Evolutionary conservation across 2,888 invertebrate species (phyloP).

Genomic region (Drosophila mettleri): DNA sequence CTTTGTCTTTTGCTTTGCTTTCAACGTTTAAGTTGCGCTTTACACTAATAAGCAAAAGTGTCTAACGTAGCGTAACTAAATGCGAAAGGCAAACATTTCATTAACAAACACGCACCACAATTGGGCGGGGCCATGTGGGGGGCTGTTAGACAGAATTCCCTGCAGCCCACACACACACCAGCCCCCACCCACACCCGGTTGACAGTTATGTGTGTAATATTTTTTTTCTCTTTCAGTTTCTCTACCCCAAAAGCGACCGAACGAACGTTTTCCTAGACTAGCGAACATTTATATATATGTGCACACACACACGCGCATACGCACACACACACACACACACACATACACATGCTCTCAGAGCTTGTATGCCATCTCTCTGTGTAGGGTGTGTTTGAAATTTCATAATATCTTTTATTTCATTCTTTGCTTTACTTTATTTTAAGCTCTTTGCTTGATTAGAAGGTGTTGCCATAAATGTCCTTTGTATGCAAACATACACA

Average conservation of each 20-base stretch:
- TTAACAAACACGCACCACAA: constrained; percentile 74
- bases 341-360: constrained; percentile 11
- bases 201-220: constrained; percentile 78
- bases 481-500: constrained; percentile 19
- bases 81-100: constrained; percentile 81
- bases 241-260: constrained; percentile 25
- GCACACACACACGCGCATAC: constrained; percentile 11
- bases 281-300: constrained; percentile 22
- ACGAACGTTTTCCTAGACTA: constrained; percentile 36
- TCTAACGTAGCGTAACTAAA: constrained; percentile 79
- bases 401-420: constrained; percentile 79
- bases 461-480: constrained; percentile 79
- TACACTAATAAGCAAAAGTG: constrained; percentile 81
- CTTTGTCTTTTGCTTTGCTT: constrained; percentile 18
- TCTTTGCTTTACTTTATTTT: constrained; percentile 80
- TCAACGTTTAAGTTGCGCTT: constrained; percentile 73
- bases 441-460: constrained; percentile 81
- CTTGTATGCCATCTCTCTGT: constrained; percentile 27
- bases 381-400: constrained; percentile 77
- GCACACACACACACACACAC: constrained; percentile 18
- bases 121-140: background rate
- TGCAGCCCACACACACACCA: constrained; percentile 23
- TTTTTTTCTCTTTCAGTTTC: constrained; percentile 41
- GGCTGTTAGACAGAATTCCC: constrained; percentile 5
- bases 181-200: constrained; percentile 31